These are phyloP conservation scores for Apeira syringaria DNA, from an alignment of 2,888 invertebrate genomes.

Conservation along the genomic window DNA sequence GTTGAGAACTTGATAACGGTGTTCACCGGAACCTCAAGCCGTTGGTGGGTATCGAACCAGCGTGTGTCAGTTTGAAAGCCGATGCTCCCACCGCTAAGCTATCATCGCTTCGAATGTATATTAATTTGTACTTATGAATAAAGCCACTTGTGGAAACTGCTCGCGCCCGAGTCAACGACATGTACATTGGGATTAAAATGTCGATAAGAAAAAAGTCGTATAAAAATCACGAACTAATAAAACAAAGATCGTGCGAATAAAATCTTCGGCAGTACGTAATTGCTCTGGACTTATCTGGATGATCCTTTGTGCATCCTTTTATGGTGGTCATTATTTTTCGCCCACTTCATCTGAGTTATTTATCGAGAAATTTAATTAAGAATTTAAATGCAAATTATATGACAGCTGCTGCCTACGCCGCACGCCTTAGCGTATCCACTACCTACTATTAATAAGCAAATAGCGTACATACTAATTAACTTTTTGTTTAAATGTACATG, in stretches of 20 bases:
- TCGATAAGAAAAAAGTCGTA: slow-evolving; percentile 26
- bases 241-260: slow-evolving; percentile 30
- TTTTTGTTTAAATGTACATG: too few relatives aligned
- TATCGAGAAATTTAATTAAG: slow-evolving; percentile 63
- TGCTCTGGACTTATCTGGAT: slow-evolving; percentile 47
- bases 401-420: slow-evolving; percentile 36
- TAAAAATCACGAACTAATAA: slow-evolving; percentile 21
- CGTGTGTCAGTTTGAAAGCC: too few relatives aligned
- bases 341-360: slow-evolving; percentile 53
- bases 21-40: too few relatives aligned
- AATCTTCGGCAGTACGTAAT: slow-evolving; percentile 41
- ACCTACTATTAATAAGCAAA: too few relatives aligned
- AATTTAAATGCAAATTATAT: slow-evolving; percentile 44
- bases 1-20: too few relatives aligned
- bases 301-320: slow-evolving; percentile 63
- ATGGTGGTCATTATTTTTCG: slow-evolving; percentile 64
- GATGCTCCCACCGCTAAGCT: too few relatives aligned
- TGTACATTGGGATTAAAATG: slow-evolving; percentile 10
- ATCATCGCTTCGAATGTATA: too few relatives aligned
- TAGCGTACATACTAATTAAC: too few relatives aligned
- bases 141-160: not conserved
- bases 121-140: not conserved
- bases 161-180: slow-evolving; percentile 7
- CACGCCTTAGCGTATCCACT: slow-evolving; percentile 11
- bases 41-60: too few relatives aligned